phyloP scores from a whole-genome alignment of 2,888 invertebrate species.

The Metalampra italica region DNA sequence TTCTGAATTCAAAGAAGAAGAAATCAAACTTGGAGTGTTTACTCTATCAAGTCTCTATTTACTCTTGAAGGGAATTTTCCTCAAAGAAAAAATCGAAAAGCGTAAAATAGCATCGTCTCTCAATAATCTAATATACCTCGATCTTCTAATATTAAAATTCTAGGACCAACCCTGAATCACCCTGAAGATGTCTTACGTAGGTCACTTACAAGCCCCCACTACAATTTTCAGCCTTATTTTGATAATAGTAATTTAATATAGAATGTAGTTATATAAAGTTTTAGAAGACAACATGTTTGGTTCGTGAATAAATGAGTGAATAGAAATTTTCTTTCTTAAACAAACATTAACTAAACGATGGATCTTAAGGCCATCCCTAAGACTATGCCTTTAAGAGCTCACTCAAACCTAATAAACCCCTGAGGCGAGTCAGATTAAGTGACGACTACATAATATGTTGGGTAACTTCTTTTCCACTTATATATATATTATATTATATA shows the following conservation, averaged over 20 bases:
- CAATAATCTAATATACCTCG: constrained; percentile 10
- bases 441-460: constrained; percentile 31
- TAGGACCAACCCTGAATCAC: constrained; percentile 9
- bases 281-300: too few species aligned
- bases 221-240: too few species aligned
- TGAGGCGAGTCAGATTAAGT: constrained; percentile 35
- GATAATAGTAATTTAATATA: too few species aligned
- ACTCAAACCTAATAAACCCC: constrained; percentile 44
- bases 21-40: neutral
- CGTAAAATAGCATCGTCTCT: constrained; percentile 1
- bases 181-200: neutral
- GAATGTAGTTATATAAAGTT: too few species aligned
- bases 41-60: neutral
- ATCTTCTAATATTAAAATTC: constrained; percentile 30
- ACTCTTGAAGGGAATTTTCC: neutral
- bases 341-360: too few species aligned
- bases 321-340: too few species aligned
- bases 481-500: too few species aligned
- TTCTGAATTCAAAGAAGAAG: too few species aligned
- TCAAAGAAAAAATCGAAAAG: neutral
- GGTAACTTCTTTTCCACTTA: constrained; percentile 47
- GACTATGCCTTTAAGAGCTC: constrained; percentile 36
- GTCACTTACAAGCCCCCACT: too few species aligned
- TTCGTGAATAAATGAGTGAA: too few species aligned
- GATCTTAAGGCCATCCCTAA: constrained; percentile 20